Percentiles rank a stretch among this genome's conserved stretches.
These are phyloP conservation scores for Triops longicaudatus DNA, from an alignment of 1,140 invertebrate genomes.

Conservation along the genomic window DNA sequence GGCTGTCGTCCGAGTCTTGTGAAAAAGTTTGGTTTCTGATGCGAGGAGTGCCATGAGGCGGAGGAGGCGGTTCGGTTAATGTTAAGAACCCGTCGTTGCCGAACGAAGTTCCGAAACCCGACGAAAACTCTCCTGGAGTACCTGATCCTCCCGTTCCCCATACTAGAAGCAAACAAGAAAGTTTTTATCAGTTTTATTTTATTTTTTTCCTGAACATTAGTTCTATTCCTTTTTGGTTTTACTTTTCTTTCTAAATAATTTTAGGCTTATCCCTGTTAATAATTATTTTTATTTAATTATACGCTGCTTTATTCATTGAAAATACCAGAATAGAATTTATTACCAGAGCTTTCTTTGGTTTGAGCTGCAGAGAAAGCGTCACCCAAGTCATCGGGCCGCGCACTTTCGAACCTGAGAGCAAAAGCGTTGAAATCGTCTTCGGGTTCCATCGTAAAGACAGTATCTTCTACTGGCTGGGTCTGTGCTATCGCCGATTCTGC, in stretches of 20 bases:
- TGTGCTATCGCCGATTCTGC: constrained; percentile 28
- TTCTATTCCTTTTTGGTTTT: too few species aligned
- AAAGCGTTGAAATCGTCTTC: constrained; percentile 71
- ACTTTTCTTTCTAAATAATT: too few species aligned
- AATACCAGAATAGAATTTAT: too few species aligned
- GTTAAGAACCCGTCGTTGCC: constrained; percentile 74
- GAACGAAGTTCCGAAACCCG: constrained; percentile 47
- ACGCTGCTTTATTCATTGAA: too few species aligned
- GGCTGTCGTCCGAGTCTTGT: constrained; percentile 62
- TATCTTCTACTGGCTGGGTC: constrained; percentile 17
- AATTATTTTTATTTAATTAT: too few species aligned
- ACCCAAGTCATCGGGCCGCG: constrained; percentile 37
- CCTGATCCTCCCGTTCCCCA: constrained; percentile 48
- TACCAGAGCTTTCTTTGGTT: constrained; percentile 29
- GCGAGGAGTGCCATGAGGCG: constrained; percentile 46
- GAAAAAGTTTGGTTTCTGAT: constrained; percentile 46
- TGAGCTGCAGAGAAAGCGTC: constrained; percentile 38
- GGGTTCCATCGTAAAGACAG: background rate
- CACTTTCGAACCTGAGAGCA: constrained; percentile 69
- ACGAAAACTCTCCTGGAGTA: constrained; percentile 27
- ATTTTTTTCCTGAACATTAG: too few species aligned
- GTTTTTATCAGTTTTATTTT: constrained; percentile 30
- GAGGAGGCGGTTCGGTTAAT: constrained; percentile 59
- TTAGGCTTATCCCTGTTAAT: too few species aligned
- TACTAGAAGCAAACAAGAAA: constrained; percentile 37